Conservation (phyloP, 2,113 vertebrate species). For the Podarcis muralis region DNA sequence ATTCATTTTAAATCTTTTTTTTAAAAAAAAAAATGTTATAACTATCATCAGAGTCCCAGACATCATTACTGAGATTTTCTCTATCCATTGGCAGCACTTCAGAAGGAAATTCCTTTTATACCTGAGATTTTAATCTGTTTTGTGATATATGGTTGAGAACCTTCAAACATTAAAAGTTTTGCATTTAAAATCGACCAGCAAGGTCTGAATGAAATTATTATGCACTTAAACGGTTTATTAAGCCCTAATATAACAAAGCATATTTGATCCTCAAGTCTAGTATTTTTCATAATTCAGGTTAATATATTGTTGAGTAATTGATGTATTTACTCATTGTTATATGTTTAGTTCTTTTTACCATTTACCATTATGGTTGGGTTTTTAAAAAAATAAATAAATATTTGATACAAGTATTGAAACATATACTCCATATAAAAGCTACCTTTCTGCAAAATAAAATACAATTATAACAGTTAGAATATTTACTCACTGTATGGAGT, state of each 20-base stretch:
- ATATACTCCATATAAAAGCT: no score
- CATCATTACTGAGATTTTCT: neutral
- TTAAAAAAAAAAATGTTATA: neutral
- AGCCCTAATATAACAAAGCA: neutral
- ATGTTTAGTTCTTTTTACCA: neutral
- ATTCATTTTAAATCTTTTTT: neutral
- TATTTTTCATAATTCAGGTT: neutral
- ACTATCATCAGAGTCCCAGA: neutral
- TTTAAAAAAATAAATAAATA: no score
- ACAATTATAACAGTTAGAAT: no score
- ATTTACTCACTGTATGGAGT: no score
- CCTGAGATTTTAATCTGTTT: neutral
- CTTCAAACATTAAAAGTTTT: neutral
- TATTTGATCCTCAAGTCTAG: neutral
- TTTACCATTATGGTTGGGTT: neutral
- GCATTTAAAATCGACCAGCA: neutral
- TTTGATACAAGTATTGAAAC: no score
- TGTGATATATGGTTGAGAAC: neutral
- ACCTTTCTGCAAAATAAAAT: no score
- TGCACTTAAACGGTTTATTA: neutral
- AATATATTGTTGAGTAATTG: neutral
- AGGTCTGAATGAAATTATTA: neutral
- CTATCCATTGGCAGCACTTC: conserved; percentile 8
- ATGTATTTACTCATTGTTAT: conserved; percentile 1
- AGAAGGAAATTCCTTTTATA: neutral